Evolutionary conservation across 2,797 vertebrate genomes (phyloP).

Genomic region (Sebastolobus altivelis): DNA sequence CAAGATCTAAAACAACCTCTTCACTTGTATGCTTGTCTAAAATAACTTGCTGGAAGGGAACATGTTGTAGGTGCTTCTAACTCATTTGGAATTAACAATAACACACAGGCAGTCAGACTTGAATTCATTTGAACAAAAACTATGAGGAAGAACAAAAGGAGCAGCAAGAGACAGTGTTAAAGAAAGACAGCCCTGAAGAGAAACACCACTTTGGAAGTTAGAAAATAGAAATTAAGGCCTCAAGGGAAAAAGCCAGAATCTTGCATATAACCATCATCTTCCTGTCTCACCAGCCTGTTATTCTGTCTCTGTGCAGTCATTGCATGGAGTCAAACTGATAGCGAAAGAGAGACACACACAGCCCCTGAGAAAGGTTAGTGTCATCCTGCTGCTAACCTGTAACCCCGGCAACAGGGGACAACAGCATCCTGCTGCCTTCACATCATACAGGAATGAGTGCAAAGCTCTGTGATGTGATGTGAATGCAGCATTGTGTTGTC

Average conservation of each 20-base stretch:
- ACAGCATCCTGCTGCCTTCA: constrained; percentile 29
- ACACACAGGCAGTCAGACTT: constrained; percentile 13
- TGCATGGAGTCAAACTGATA: constrained; percentile 9
- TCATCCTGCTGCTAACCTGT: constrained; percentile 34
- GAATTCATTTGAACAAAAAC: neutral
- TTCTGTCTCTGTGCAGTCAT: constrained; percentile 20
- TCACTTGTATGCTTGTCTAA: neutral
- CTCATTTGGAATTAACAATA: neutral
- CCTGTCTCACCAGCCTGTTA: constrained; percentile 5
- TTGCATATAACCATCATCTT: constrained; percentile 60
- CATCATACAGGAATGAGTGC: constrained; percentile 2
- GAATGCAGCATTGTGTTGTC: constrained; percentile 23
- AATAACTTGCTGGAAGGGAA: constrained; percentile 6
- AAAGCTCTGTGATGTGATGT: constrained; percentile 9
- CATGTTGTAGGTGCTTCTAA: neutral
- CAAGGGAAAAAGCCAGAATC: constrained; percentile 51
- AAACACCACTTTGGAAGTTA: constrained; percentile 64
- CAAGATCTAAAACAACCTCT: neutral
- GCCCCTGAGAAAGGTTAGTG: constrained; percentile 59
- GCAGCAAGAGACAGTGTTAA: constrained; percentile 23
- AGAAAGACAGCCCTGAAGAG: constrained; percentile 53
- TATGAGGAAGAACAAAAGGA: constrained; percentile 20
- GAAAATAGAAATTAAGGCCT: constrained; percentile 77
- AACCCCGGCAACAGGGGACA: constrained; percentile 10
- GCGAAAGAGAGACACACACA: constrained; percentile 8